Evolutionary conservation across 2,888 invertebrate genomes (phyloP), one percentile per base, ranked within the genome.

Genomic region (Meiosimyza platycephala): DNA sequence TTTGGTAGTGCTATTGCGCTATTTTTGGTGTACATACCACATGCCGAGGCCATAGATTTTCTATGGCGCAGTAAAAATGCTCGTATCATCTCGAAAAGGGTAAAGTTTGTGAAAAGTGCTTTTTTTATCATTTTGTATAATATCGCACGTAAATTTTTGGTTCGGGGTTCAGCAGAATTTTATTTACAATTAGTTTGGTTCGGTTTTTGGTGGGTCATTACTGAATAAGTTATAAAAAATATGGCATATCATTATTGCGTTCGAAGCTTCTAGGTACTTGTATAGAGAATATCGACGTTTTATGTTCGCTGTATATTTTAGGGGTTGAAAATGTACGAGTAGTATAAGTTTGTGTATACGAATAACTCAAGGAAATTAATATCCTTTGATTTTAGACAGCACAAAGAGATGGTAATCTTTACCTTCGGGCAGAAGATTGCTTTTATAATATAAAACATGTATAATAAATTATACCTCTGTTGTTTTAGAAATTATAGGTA

Each of bases 21-120:
- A 66, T 66, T 66, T 66, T 54, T 54, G 22, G 67, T 67, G 18
- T 67, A 57, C 47, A 63, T 40, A 18, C 28, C 28, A 18, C 16
- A n/a, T 50, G 33, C 67, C 54, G 67, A 67, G 57, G 67, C 67
- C 67, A 55, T 67, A 47, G 48, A 67, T 40, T 40, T 40, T 40
- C 40, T 40, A 7, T 40, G 40, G 40, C 40, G 40, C 40, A 40
- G 40, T 40, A 40, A 40, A 40, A 40, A 40, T 40, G 40, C 40
- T 40, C 40, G 40, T 40, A 40, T 40, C 40, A 40, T 40, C 40
- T 40, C 40, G 40, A 9, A 40, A 40, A 40, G 40, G 40, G 40
- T 40, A 40, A 40, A 40, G 40, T 40, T 40, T 40, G 9, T 40
- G 40, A 40, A 40, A 40, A 40, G 40, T 40, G 9, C 40, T 40